Evolutionary conservation across 2,888 invertebrate genomes (phyloP), one percentile per base, ranked within the genome.

Genomic region (Cephus runcator): DNA sequence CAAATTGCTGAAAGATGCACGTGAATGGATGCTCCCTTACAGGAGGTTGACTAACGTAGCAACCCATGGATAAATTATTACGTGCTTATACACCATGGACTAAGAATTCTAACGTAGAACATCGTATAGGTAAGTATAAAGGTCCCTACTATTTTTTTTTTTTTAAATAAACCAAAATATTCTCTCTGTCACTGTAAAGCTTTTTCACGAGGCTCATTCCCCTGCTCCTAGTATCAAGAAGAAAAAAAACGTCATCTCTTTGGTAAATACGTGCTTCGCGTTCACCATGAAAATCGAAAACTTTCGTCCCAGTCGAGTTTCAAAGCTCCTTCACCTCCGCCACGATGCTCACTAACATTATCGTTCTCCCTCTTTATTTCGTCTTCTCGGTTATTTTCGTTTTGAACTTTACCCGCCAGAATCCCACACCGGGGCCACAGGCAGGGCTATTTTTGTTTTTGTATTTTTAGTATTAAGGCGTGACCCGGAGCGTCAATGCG

Each of bases 391-490:
- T 84, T 89, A 89, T 88, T 89, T 89, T 85, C 81, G 86, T 85
- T 81, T 84, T 82, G 83, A 86, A 84, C 84, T 85, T 86, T 82
- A 82, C 83, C 84, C 82, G 83, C 85, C 84, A 84, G 83, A 85
- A 86, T 86, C 82, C 87, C 87, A 83, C 87, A 87, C 81, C 80
- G 81, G 83, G 77, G 85, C 86, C 86, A 78, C 87, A 87, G 84
- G 79, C 78, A 75, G 79, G 73, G 82, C 84, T 87, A 87, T 87
- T 87, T 83, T 84, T 77, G 85, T 84, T 81, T 77, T 79, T 76
- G 81, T 87, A 87, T 87, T 87, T 87, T 85, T 87, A 87, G 86
- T 83, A 73, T 77, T 80, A 79, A 76, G 79, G 84, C 81, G 83
- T 77, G 76, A 81, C 77, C 81, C 69, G 34, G 30, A 71, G 71